Evolutionary conservation across 2,113 vertebrate species (phyloP).

Genomic region (Sprattus sprattus): DNA sequence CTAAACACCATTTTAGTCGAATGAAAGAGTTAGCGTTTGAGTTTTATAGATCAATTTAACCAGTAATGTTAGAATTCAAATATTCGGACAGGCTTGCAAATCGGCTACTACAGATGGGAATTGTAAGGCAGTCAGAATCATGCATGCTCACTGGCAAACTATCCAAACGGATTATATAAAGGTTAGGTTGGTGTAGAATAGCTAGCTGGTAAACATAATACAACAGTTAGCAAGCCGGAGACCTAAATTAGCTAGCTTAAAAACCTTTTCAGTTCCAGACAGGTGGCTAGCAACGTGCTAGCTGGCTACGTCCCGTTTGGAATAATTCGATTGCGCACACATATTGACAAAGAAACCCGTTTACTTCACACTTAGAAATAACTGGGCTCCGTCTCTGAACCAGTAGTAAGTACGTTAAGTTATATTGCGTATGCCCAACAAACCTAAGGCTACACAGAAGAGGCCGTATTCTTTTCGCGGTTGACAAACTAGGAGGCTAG

Average conservation of each 20-base stretch:
- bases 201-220: neutral
- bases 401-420: neutral
- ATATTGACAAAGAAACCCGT: neutral
- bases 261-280: neutral
- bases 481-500: neutral
- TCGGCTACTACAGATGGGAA: neutral
- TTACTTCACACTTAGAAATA: neutral
- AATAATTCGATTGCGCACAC: neutral
- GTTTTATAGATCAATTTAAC: neutral
- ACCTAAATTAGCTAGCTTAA: neutral
- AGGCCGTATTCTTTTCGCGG: neutral
- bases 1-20: neutral
- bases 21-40: neutral
- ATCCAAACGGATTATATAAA: neutral
- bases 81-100: neutral
- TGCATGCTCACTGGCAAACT: neutral
- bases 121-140: neutral
- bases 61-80: neutral
- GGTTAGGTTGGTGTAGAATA: neutral
- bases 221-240: neutral
- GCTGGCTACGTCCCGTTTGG: neutral
- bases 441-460: neutral
- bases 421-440: neutral
- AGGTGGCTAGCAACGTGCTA: neutral
- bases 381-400: too few species aligned